Conservation (phyloP, 53 echinoderm and acorn worm species). For the Luidia sarsii region DNA sequence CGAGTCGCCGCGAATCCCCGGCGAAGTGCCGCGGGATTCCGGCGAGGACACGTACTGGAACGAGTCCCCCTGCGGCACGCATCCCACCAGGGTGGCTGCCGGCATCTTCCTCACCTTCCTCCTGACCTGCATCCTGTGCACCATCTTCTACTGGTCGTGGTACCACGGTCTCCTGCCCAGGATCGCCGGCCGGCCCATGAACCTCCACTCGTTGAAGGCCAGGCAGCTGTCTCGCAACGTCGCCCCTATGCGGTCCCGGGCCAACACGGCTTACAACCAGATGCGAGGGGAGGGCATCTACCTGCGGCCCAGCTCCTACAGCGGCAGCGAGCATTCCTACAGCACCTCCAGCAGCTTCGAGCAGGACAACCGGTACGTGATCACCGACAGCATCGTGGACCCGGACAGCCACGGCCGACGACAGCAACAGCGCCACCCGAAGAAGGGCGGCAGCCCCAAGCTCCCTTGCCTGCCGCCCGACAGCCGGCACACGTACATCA, state of each 20-base stretch:
- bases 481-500: constrained; percentile 77
- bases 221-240: constrained; percentile 47
- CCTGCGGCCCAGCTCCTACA: constrained; percentile 65
- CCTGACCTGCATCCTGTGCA: constrained; percentile 54
- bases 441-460: constrained; percentile 25
- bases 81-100: constrained; percentile 57
- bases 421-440: constrained; percentile 24
- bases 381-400: constrained; percentile 76
- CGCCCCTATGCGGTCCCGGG: constrained; percentile 54
- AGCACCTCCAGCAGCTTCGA: constrained; percentile 67
- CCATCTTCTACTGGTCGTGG: constrained; percentile 64
- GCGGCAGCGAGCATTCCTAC: constrained; percentile 66
- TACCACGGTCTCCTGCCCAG: constrained; percentile 71
- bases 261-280: constrained; percentile 65
- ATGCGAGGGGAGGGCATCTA: constrained; percentile 65
- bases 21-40: not conserved
- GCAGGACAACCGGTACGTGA: constrained; percentile 79
- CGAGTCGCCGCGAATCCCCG: constrained; percentile 17
- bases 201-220: constrained; percentile 47
- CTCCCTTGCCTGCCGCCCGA: constrained; percentile 34
- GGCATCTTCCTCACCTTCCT: constrained; percentile 76
- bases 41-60: constrained; percentile 20
- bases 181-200: constrained; percentile 42
- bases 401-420: constrained; percentile 53
- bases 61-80: constrained; percentile 4